These are phyloP conservation scores for Xerus rutilus DNA, from an alignment of 2,797 vertebrate species.

Conservation along the genomic window DNA sequence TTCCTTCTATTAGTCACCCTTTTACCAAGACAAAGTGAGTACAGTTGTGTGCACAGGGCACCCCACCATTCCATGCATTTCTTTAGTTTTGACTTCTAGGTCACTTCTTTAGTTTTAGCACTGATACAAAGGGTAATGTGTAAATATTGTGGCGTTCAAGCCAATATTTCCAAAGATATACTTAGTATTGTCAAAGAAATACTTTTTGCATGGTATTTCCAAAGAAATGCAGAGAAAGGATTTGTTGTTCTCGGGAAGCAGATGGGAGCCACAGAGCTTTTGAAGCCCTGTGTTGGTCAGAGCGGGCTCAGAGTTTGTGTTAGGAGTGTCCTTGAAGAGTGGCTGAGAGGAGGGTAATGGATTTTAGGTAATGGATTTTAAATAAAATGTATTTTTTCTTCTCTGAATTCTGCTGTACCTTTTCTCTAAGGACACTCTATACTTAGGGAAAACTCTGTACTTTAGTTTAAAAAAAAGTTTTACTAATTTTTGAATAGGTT, in stretches of 20 bases:
- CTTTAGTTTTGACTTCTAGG: background rate
- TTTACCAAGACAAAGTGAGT: background rate
- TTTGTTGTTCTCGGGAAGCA: conserved; percentile 16
- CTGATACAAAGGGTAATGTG: background rate
- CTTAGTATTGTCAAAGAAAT: background rate
- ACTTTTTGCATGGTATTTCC: conserved; percentile 2
- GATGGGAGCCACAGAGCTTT: background rate
- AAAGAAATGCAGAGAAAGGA: background rate
- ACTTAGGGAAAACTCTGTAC: too few species aligned
- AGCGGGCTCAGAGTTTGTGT: background rate
- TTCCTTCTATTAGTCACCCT: conserved; percentile 32
- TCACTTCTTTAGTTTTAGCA: background rate
- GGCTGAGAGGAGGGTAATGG: background rate
- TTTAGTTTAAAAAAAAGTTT: background rate
- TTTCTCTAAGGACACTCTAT: background rate
- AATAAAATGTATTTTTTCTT: background rate
- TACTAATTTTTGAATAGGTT: conserved; percentile 5
- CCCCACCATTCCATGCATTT: background rate
- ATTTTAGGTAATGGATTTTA: background rate
- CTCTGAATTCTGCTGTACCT: background rate
- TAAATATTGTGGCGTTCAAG: background rate
- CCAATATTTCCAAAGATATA: background rate
- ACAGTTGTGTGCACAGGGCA: background rate
- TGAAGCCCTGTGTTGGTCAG: background rate
- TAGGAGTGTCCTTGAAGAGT: background rate